phyloP scores from a whole-genome alignment of 2,888 invertebrate genomes.

The Steromphala cineraria region DNA sequence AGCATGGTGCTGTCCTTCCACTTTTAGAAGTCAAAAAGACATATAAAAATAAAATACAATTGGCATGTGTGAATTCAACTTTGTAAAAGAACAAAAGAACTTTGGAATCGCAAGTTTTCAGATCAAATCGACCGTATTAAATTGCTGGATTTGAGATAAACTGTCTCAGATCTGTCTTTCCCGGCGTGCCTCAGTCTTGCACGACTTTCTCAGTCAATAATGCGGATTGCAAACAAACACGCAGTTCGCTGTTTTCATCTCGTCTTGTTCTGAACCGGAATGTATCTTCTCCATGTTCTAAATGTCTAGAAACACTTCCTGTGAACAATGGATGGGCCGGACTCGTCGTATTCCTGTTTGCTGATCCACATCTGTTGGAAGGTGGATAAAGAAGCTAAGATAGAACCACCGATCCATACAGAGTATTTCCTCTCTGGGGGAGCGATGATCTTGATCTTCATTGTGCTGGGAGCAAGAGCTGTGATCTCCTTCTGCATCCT shows the following conservation, averaged over 20 bases:
- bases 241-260: too few species aligned
- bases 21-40: conserved; percentile 11
- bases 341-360: conserved; percentile 88
- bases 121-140: neutral
- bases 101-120: conserved; percentile 5
- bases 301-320: conserved; percentile 92
- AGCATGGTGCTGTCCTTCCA: neutral
- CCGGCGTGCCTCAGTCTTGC: neutral
- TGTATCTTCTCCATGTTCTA: too few species aligned
- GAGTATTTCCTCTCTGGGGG: conserved; percentile 74
- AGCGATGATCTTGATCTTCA: conserved; percentile 59
- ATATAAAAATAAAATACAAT: conserved; percentile 18
- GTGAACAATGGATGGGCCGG: conserved; percentile 95
- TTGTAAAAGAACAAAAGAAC: conserved; percentile 17
- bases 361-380: conserved; percentile 77
- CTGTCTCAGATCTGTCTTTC: neutral
- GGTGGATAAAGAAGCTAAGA: conserved; percentile 79
- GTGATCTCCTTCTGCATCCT: conserved; percentile 62
- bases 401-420: conserved; percentile 75
- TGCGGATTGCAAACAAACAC: too few species aligned
- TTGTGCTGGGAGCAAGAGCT: conserved; percentile 54
- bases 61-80: neutral
- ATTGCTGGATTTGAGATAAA: conserved; percentile 3
- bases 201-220: neutral
- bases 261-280: too few species aligned